phyloP scores from a whole-genome alignment of 2,113 vertebrate genomes.

The Dasyornis broadbenti region DNA sequence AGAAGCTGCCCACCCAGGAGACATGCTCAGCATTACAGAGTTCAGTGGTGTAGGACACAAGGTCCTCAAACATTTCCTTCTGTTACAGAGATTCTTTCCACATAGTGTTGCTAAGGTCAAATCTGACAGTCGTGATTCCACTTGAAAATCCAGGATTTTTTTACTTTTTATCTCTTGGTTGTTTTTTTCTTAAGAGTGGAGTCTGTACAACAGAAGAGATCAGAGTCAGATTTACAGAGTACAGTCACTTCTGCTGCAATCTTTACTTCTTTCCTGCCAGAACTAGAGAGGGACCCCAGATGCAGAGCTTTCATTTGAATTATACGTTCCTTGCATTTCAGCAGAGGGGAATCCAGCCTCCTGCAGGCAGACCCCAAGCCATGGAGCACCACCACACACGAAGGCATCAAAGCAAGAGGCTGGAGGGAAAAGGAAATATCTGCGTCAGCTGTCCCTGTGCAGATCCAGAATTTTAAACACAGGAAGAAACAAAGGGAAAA shows the following conservation, averaged over 20 bases:
- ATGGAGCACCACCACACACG: too few species aligned
- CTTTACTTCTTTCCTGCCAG: background rate
- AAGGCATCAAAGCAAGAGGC: background rate
- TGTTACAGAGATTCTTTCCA: background rate
- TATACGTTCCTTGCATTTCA: background rate
- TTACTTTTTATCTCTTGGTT: too few species aligned
- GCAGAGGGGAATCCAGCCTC: background rate
- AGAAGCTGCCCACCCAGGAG: background rate
- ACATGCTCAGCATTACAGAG: fast-evolving
- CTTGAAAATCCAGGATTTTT: background rate
- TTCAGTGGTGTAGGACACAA: background rate
- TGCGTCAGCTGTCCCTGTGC: too few species aligned
- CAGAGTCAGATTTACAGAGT: background rate
- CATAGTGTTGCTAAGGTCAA: background rate
- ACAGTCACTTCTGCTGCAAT: background rate
- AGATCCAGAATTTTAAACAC: background rate
- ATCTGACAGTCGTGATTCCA: background rate
- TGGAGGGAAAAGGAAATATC: background rate
- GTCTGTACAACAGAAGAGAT: background rate
- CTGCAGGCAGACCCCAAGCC: background rate
- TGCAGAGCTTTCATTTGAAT: background rate
- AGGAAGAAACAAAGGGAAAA: background rate
- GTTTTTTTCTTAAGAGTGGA: background rate
- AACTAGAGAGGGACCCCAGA: background rate
- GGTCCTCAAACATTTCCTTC: background rate